Percentiles rank a stretch among this genome's conserved stretches.
Evolutionary conservation across 2,113 vertebrate genomes (phyloP).

Genomic region (Hippocampus guttulatus): DNA sequence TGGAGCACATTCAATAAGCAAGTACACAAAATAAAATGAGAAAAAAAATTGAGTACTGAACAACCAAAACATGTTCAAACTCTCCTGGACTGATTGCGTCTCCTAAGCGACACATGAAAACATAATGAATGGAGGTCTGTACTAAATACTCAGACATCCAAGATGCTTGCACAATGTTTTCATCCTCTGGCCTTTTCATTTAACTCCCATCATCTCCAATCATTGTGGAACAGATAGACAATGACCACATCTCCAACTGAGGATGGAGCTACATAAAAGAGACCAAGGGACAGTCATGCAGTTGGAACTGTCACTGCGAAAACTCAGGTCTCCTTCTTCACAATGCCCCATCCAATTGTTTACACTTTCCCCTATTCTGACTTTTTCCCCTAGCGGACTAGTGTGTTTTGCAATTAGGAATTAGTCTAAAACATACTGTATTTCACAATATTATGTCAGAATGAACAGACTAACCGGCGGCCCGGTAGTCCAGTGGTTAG

Average conservation of each 20-base stretch:
- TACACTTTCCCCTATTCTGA: constrained; percentile 38
- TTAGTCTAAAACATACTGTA: constrained; percentile 56
- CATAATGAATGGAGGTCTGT: constrained; percentile 69
- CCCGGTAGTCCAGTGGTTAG: too few relatives aligned
- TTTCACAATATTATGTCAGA: constrained; percentile 58
- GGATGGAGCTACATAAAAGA: constrained; percentile 63
- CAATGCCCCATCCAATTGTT: constrained; percentile 14
- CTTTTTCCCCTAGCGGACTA: constrained; percentile 33
- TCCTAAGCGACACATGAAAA: constrained; percentile 66
- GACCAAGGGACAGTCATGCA: constrained; percentile 44
- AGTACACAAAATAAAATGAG: constrained; percentile 12
- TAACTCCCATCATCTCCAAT: constrained; percentile 69
- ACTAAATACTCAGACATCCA: constrained; percentile 64
- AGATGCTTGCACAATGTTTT: constrained; percentile 60
- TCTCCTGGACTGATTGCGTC: constrained; percentile 41
- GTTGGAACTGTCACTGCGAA: constrained; percentile 42
- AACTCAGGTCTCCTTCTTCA: constrained; percentile 15
- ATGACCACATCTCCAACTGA: constrained; percentile 65
- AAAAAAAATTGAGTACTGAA: background rate
- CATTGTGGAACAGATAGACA: constrained; percentile 61
- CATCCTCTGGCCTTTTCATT: constrained; percentile 69
- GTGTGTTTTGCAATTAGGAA: constrained; percentile 27
- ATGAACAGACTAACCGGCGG: background rate
- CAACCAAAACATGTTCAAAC: constrained; percentile 34
- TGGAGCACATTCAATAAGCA: constrained; percentile 14